Conservation (phyloP, 1,140 invertebrate species). For the Bicyclus anynana region DNA sequence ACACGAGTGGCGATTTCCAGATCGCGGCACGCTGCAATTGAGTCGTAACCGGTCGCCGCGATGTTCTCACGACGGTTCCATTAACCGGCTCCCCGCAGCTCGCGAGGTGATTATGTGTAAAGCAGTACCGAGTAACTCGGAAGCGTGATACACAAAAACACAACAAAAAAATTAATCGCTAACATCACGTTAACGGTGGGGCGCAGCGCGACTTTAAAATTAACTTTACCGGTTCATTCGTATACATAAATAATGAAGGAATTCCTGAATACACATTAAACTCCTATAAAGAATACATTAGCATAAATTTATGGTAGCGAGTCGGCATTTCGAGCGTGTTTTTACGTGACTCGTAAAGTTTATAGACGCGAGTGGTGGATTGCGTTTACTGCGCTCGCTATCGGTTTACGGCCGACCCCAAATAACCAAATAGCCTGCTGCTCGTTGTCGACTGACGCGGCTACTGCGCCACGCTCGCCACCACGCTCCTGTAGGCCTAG, state of each 20-base stretch:
- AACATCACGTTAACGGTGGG: constrained; percentile 54
- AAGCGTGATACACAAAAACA: constrained; percentile 31
- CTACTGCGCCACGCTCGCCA: constrained; percentile 25
- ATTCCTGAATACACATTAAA: constrained; percentile 77
- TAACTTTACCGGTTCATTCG: constrained; percentile 74
- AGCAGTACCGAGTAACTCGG: constrained; percentile 31
- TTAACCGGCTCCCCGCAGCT: background rate
- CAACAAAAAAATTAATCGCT: constrained; percentile 60
- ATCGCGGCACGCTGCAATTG: background rate
- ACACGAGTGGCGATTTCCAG: background rate
- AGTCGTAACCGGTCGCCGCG: background rate
- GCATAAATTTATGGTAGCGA: constrained; percentile 75
- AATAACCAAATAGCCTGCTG: constrained; percentile 70
- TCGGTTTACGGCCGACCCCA: constrained; percentile 73
- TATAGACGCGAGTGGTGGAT: constrained; percentile 74
- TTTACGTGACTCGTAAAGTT: constrained; percentile 77
- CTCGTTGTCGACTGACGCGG: constrained; percentile 46
- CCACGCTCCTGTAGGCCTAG: background rate
- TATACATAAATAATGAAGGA: constrained; percentile 75
- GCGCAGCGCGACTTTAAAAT: constrained; percentile 70
- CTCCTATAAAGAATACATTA: constrained; percentile 77
- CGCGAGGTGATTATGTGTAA: background rate
- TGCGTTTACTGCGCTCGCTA: constrained; percentile 72
- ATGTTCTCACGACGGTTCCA: no score
- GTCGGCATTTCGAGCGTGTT: constrained; percentile 73